Evolutionary conservation across 1,140 invertebrate species (phyloP), one percentile per base, ranked within the genome.

Genomic region (Wiebesia pumilae): DNA sequence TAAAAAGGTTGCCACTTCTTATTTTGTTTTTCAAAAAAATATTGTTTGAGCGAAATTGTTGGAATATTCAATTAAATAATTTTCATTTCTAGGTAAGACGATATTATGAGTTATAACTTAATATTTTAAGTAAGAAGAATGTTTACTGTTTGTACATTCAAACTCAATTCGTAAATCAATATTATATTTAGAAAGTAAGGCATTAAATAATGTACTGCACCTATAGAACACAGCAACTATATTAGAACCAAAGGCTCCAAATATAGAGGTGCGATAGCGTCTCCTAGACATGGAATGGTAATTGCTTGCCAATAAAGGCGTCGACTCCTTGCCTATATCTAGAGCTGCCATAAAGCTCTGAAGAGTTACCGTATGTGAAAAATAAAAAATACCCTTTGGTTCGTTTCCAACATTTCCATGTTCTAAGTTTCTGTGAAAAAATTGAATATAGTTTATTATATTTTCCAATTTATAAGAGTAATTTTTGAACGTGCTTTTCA

Each of bases 201-300:
- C 14, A 47, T 47, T 47, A 47, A 47, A 47, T 33, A 71, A 35
- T 35, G 3, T 19, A 75, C 1, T 83, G 54, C 51, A 82, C 91
- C 91, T 95, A 92, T 97, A 97, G 77, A 98, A 93, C 7, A 97
- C 95, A 43, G 97, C 96, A 69, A 95, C 95, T 1, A 98, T 89
- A 93, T 98, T 98, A 6, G 95, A 94, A 21, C 96, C 96, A 89
- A 97, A 98, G 0, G 97, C 97, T 79, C 95, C 93, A 73, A 97
- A 95, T 9, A 94, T 89, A 0, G 97, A 97, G 0, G 96, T 96
- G 85, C 94, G 94, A 96, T 97, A 98, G 73, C 95, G 93, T 40
- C 97, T 93, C 87, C 91, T 94, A 67, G 87, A 89, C 88, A 94
- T 93, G 40, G 89, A 87, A 89, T 95, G 92, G 90, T 95, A 97